Evolutionary conservation across 53 echinoderm and acorn worm genomes (phyloP).

Genomic region (Hippasteria phrygiana): DNA sequence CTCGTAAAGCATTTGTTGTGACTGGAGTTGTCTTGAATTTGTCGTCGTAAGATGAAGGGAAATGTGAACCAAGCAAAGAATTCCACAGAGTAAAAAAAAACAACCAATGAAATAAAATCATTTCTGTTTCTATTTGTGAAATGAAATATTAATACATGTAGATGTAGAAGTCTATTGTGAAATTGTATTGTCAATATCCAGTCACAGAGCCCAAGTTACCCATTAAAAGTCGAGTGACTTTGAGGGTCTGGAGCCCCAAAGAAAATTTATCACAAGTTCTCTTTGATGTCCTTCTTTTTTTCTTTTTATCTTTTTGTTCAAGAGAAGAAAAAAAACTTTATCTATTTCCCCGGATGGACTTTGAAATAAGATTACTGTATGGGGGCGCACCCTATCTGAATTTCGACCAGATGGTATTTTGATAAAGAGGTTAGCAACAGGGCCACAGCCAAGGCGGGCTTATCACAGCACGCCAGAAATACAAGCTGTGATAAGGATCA

Average conservation of each 20-base stretch:
- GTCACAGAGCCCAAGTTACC: background rate
- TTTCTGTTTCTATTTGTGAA: too few relatives aligned
- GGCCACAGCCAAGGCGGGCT: conserved; percentile 39
- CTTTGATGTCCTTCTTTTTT: background rate
- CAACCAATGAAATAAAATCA: too few relatives aligned
- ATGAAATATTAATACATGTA: too few relatives aligned
- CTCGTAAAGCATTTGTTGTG: too few relatives aligned
- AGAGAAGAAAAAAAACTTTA: background rate
- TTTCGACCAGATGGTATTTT: conserved; percentile 59
- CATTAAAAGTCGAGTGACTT: conserved; percentile 1
- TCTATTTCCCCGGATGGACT: conserved; percentile 43
- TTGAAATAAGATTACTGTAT: conserved; percentile 56
- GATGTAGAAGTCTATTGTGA: too few relatives aligned
- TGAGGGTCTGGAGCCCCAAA: background rate
- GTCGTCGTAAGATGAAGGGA: too few relatives aligned
- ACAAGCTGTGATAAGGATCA: conserved; percentile 37
- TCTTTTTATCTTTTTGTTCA: background rate
- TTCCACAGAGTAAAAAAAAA: too few relatives aligned
- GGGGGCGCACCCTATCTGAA: conserved; percentile 51
- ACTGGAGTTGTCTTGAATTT: too few relatives aligned
- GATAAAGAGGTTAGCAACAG: conserved; percentile 60
- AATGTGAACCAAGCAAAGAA: too few relatives aligned
- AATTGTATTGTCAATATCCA: too few relatives aligned
- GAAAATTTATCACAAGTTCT: background rate
- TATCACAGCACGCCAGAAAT: conserved; percentile 41